Conservation (phyloP, 2,888 invertebrate species). For the Lutraria lutraria region DNA sequence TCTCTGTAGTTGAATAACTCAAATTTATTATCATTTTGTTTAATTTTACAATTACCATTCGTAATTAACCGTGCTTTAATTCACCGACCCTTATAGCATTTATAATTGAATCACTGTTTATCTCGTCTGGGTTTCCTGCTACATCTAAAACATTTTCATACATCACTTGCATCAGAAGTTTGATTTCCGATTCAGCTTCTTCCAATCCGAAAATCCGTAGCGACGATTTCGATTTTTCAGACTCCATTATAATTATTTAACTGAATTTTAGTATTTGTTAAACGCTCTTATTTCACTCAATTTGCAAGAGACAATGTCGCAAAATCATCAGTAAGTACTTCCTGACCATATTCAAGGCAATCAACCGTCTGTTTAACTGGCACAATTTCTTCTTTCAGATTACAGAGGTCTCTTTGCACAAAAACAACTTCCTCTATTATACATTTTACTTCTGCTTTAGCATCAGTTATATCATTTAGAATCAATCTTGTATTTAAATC, state of each 20-base stretch:
- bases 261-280: not conserved
- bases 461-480: too few species aligned
- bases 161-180: not conserved
- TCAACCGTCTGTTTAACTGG: too few species aligned
- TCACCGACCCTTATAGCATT: conserved; percentile 23
- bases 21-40: too few species aligned
- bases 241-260: conserved; percentile 20
- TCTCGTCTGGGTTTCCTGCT: not conserved
- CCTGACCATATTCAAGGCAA: too few species aligned
- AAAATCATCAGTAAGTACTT: too few species aligned
- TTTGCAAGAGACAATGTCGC: conserved; percentile 12
- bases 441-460: too few species aligned
- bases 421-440: too few species aligned
- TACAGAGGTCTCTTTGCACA: too few species aligned
- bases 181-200: conserved; percentile 17
- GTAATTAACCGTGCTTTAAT: not conserved
- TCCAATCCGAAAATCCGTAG: conserved; percentile 22
- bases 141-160: conserved; percentile 16
- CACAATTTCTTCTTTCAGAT: too few species aligned
- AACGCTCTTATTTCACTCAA: not conserved
- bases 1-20: too few species aligned
- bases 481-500: too few species aligned
- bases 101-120: not conserved
- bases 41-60: too few species aligned
- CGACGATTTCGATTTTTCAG: not conserved